Conservation (phyloP, 2,113 vertebrate species). For the Pongo pygmaeus region DNA sequence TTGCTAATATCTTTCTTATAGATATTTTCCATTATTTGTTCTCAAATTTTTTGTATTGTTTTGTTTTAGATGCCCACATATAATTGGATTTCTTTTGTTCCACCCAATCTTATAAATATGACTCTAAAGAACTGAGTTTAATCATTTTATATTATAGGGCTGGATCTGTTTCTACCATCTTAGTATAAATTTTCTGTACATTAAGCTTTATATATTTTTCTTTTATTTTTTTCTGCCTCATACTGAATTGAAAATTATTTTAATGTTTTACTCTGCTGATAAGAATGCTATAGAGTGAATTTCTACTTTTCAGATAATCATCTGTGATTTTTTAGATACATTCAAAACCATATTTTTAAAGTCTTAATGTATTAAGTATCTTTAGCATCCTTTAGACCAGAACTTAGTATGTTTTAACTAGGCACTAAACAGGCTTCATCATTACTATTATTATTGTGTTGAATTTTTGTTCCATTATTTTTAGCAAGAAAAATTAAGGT, state of each 20-base stretch:
- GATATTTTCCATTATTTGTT: not conserved
- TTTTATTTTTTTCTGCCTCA: not conserved
- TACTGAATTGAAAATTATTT: not conserved
- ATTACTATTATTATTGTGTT: not conserved
- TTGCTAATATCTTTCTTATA: not conserved
- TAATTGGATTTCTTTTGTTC: not conserved
- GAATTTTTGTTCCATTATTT: not conserved
- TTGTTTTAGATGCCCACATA: not conserved
- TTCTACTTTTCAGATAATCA: slow-evolving; percentile 21
- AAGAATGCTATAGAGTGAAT: not conserved
- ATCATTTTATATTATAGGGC: slow-evolving; percentile 12
- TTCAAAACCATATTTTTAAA: not conserved
- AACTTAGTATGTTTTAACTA: not conserved
- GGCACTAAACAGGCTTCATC: not conserved
- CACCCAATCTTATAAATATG: not conserved
- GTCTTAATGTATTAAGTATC: not conserved
- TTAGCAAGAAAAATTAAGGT: not conserved
- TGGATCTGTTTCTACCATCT: not conserved
- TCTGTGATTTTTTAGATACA: slow-evolving; percentile 1
- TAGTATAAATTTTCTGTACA: not conserved
- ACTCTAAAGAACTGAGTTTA: not conserved
- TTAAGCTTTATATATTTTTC: not conserved
- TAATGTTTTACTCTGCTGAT: not conserved
- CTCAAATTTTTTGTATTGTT: not conserved
- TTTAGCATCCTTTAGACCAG: not conserved